A percentile compares a stretch with the other conserved stretches of the same genome.
Conservation (phyloP, 2,888 invertebrate genomes). For the Corythucha ciliata region DNA sequence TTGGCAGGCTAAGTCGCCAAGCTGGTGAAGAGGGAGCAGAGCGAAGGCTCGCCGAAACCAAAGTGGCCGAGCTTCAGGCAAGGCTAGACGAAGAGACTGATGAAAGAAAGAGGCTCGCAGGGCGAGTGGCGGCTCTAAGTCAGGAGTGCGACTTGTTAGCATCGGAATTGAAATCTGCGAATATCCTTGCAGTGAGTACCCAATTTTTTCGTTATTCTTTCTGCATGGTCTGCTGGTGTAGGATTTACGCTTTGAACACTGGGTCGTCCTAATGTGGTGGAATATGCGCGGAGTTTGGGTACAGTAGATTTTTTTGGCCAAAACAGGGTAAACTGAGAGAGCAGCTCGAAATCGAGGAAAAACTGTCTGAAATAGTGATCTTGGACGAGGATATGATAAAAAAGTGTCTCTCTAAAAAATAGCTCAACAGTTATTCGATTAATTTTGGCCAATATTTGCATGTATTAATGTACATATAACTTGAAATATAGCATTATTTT, state of each 20-base stretch:
- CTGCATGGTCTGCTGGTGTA: no score
- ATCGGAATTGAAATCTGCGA: slow-evolving; percentile 47
- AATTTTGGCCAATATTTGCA: no score
- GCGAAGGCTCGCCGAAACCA: slow-evolving; percentile 57
- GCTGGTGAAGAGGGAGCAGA: slow-evolving; percentile 77
- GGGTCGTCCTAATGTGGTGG: no score
- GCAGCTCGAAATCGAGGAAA: slow-evolving; percentile 18
- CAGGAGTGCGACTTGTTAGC: slow-evolving; percentile 46
- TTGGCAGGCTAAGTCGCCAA: slow-evolving; percentile 69
- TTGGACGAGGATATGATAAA: slow-evolving; percentile 20
- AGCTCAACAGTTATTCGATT: no score
- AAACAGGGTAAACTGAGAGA: slow-evolving; percentile 21
- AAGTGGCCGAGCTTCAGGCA: slow-evolving; percentile 53
- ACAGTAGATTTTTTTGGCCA: no score
- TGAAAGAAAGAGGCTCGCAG: slow-evolving; percentile 41
- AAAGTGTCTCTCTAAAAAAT: no score
- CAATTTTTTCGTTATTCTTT: not conserved
- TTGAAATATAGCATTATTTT: no score
- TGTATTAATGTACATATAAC: no score
- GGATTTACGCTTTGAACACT: no score
- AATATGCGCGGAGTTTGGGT: no score
- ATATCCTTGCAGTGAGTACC: slow-evolving; percentile 24
- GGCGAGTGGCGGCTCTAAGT: slow-evolving; percentile 46
- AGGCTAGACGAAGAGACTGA: slow-evolving; percentile 43
- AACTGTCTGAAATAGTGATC: slow-evolving; percentile 18